phyloP scores from a whole-genome alignment of 2,888 invertebrate genomes.

The Heliothis peltigera region DNA sequence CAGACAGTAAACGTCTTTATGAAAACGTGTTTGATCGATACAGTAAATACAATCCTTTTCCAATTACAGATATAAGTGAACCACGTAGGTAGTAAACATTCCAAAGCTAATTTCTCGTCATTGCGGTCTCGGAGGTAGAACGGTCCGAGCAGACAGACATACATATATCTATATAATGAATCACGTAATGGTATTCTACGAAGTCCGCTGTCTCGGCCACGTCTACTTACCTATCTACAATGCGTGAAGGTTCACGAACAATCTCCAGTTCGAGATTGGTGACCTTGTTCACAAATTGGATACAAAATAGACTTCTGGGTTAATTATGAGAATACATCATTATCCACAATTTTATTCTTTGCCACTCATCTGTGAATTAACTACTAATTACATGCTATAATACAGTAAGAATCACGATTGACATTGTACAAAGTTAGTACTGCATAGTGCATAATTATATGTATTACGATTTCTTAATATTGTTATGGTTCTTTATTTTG shows the following conservation, averaged over 20 bases:
- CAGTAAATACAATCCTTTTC: conserved; percentile 36
- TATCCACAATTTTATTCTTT: conserved; percentile 21
- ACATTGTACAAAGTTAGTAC: conserved; percentile 20
- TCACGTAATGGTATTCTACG: conserved; percentile 73
- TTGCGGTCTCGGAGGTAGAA: conserved; percentile 52
- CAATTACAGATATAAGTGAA: conserved; percentile 41
- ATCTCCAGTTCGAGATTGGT: conserved; percentile 63
- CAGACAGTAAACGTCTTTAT: conserved; percentile 33
- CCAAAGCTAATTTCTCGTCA: conserved; percentile 58
- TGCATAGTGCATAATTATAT: conserved; percentile 8
- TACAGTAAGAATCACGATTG: conserved; percentile 29
- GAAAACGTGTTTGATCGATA: conserved; percentile 35
- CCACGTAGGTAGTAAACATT: conserved; percentile 49
- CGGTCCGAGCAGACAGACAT: conserved; percentile 50
- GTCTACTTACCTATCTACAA: conserved; percentile 74
- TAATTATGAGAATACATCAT: conserved; percentile 49
- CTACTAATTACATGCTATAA: conserved; percentile 41
- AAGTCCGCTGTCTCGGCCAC: conserved; percentile 73
- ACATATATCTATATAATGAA: conserved; percentile 62
- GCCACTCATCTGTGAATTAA: conserved; percentile 46
- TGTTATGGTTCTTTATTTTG: conserved; percentile 1
- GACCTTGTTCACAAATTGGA: conserved; percentile 66
- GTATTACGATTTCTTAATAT: conserved; percentile 6
- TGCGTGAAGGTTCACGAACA: conserved; percentile 68
- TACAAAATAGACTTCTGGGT: conserved; percentile 53